phyloP scores from a whole-genome alignment of 2,888 invertebrate genomes.

The Augochlorella aurata region DNA sequence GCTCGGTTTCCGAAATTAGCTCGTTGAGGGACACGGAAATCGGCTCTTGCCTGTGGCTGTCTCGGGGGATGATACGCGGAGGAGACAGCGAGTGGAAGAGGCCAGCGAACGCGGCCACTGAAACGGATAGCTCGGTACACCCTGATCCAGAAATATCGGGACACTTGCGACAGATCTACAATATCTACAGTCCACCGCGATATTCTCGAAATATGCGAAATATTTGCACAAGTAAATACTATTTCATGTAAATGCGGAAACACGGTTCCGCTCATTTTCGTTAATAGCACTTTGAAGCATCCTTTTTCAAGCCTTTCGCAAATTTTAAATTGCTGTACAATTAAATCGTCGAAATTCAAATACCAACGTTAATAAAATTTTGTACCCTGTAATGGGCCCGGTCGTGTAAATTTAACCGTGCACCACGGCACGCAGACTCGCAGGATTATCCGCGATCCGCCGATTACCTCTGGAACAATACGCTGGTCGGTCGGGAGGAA shows the following conservation, averaged over 20 bases:
- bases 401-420: too few species aligned
- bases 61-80: conserved; percentile 56
- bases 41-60: conserved; percentile 58
- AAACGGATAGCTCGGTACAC: not conserved
- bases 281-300: too few species aligned
- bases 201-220: not conserved
- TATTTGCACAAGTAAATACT: too few species aligned
- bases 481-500: not conserved
- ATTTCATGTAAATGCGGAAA: too few species aligned
- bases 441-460: not conserved
- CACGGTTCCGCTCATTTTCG: too few species aligned
- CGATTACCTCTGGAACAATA: not conserved
- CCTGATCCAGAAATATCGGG: not conserved
- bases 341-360: too few species aligned
- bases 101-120: not conserved
- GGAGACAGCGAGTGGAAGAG: conserved; percentile 16
- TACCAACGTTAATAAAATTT: too few species aligned
- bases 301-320: too few species aligned
- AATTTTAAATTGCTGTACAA: too few species aligned
- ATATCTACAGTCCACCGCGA: not conserved
- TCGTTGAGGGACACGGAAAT: conserved; percentile 63
- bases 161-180: not conserved
- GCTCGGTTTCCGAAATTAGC: conserved; percentile 69
- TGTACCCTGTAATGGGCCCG: too few species aligned
- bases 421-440: not conserved